Evolutionary conservation across 2,888 invertebrate genomes (phyloP).

Genomic region (Ochropleura leucogaster): DNA sequence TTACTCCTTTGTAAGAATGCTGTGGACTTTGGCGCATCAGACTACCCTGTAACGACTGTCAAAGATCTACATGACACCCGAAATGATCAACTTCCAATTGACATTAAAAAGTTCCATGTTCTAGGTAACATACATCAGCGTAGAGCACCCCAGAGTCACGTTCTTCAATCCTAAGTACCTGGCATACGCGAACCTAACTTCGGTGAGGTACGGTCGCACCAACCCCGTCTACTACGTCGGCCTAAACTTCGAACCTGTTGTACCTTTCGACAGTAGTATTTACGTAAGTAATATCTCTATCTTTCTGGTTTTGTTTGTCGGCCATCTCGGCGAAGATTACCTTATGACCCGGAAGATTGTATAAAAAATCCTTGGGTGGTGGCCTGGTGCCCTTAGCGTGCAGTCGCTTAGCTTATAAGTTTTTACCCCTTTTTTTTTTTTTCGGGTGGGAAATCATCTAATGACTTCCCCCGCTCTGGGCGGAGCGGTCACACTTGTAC

Average conservation of each 20-base stretch:
- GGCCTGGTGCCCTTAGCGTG: neutral
- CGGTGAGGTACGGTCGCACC: constrained; percentile 63
- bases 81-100: neutral
- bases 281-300: constrained; percentile 58
- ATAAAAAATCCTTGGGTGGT: neutral
- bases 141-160: constrained; percentile 67
- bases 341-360: neutral
- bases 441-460: no score
- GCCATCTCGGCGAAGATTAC: neutral
- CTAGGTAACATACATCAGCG: constrained; percentile 66
- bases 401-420: no score
- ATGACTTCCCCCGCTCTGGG: no score
- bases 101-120: constrained; percentile 4
- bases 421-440: no score
- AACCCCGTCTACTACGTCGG: constrained; percentile 71
- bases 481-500: no score
- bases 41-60: no score
- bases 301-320: neutral
- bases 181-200: constrained; percentile 61
- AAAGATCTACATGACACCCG: no score
- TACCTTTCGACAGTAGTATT: constrained; percentile 49
- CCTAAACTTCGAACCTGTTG: constrained; percentile 33
- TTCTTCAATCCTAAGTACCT: constrained; percentile 62
- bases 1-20: no score
- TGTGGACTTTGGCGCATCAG: no score